Percentiles rank a stretch among this genome's conserved stretches.
phyloP scores from a whole-genome alignment of 1,140 invertebrate species.

The Linepithema humile region DNA sequence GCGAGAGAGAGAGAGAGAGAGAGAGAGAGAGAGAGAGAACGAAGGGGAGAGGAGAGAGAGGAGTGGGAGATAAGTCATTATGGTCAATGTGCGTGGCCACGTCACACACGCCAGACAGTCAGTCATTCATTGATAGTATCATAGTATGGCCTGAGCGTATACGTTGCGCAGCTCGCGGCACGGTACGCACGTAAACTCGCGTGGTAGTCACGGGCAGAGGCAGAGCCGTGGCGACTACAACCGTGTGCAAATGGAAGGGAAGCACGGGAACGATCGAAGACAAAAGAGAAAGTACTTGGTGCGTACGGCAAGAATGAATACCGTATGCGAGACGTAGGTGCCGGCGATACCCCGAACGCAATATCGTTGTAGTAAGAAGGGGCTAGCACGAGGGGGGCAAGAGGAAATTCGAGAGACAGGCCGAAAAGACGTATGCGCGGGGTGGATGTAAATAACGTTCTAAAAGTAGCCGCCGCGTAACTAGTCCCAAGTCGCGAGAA shows the following conservation, averaged over 20 bases:
- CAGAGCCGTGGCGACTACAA: constrained; percentile 54
- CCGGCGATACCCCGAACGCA: neutral
- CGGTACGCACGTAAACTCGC: constrained; percentile 70
- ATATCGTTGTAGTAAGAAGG: neutral
- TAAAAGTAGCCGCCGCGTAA: constrained; percentile 31
- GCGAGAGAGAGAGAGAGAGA: neutral
- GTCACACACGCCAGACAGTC: constrained; percentile 72
- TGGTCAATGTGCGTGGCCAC: constrained; percentile 64
- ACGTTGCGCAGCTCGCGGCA: constrained; percentile 63
- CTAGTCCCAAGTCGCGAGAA: neutral
- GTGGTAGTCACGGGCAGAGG: constrained; percentile 56
- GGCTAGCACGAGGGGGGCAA: neutral
- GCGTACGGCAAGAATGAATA: constrained; percentile 44
- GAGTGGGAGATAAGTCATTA: constrained; percentile 69
- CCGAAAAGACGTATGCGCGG: neutral
- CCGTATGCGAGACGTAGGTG: neutral
- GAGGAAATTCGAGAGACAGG: constrained; percentile 8
- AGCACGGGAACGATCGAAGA: constrained; percentile 1
- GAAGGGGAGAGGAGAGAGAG: neutral
- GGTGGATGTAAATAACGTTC: constrained; percentile 20
- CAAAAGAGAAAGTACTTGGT: constrained; percentile 58
- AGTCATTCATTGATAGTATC: constrained; percentile 80
- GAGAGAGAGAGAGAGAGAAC: neutral
- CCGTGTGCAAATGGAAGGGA: neutral
- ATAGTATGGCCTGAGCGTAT: constrained; percentile 68